phyloP scores from a whole-genome alignment of 2,113 vertebrate genomes.

The Peromyscus polionotus region DNA sequence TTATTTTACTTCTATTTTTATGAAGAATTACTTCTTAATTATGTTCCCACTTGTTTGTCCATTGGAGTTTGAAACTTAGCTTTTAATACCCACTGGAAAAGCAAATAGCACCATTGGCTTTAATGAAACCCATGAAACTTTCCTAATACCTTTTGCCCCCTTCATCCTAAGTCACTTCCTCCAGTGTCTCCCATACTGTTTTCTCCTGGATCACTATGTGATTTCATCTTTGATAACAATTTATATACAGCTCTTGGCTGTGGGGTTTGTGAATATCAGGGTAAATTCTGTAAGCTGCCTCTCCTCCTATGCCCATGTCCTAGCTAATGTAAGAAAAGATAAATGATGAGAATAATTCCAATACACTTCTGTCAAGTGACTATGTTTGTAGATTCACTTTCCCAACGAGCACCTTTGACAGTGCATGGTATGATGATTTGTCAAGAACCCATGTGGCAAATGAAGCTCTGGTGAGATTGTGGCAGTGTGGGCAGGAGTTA shows the following conservation, averaged over 20 bases:
- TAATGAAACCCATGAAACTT: not conserved
- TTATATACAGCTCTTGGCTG: not conserved
- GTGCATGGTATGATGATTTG: not conserved
- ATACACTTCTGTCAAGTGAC: not conserved
- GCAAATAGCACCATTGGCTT: not conserved
- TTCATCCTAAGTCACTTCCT: not conserved
- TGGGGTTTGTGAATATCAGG: not conserved
- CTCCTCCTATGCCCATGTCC: not conserved
- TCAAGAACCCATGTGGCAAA: slow-evolving; percentile 22
- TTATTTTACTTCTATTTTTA: slow-evolving; percentile 60
- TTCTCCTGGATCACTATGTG: not conserved
- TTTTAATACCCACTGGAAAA: not conserved
- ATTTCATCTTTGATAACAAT: not conserved
- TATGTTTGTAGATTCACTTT: not conserved
- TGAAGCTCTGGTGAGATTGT: not conserved
- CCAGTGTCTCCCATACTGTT: not conserved
- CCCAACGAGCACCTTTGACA: not conserved
- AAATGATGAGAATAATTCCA: not conserved
- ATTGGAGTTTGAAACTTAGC: slow-evolving; percentile 2
- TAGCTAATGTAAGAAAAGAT: not conserved
- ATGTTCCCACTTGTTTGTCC: slow-evolving; percentile 30
- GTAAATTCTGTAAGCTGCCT: not conserved
- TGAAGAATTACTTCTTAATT: slow-evolving; percentile 51
- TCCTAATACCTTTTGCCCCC: not conserved
- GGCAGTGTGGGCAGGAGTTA: not conserved